Evolutionary conservation across 1,140 invertebrate species (phyloP), one percentile per base, ranked within the genome.

Genomic region (Sesamia nonagrioides): DNA sequence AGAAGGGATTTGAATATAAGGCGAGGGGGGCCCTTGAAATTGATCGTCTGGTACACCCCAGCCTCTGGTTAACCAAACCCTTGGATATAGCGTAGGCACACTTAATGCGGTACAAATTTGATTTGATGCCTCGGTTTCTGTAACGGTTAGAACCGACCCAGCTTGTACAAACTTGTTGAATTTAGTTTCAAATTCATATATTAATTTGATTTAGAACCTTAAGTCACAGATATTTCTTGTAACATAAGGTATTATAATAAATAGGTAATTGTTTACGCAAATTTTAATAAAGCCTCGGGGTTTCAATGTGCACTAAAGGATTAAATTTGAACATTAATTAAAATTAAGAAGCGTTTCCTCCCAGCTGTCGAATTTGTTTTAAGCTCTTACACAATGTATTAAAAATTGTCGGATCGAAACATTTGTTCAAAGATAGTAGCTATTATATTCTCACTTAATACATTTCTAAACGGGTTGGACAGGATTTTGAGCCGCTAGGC

Each of bases 1-100:
- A 92, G 88, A 88, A 91, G 90, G 89, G 91, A 93, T 94, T 93
- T 92, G 92, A 91, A 92, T 94, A 90, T 88, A 91, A 89, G 87
- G 82, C 83, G 86, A 89, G 89, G 91, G 27, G 91, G 91, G 85
- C 87, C 87, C 88, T 93, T 93, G 93, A 93, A 94, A 94, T 94
- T 93, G 93, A 94, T 94, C 93, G 93, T 66, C 82, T 86, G 83
- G 88, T 90, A 52, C 84, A 85, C 92, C 93, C 93, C 90, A 90
- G 88, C 83, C 87, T 89, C 89, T 89, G 90, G 90, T 92, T 93
- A 90, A 91, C 87, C 87, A 86, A 87, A 80, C 90, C 91, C 88
- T 84, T 88, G 86, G 84, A 88, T 86, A 17, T 61, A 63, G 21
- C 82, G 84, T 86, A 90, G 78, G 73, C 61, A 72, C 79, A 90